Evolutionary conservation across 64 coral and sea anemone genomes (phyloP).

Genomic region (Cladopsammia gracilis): DNA sequence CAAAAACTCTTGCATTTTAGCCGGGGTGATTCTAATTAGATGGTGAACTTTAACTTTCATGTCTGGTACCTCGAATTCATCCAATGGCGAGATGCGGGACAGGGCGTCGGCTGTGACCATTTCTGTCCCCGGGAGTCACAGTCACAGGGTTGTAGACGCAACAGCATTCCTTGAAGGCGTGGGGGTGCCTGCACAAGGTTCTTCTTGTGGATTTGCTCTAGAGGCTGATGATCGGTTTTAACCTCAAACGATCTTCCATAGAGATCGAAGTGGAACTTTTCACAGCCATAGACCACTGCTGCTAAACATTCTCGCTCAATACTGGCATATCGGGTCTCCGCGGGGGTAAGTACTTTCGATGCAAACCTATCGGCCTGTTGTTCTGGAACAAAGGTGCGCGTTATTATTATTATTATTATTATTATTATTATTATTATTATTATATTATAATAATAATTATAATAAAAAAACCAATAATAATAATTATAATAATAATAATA

Average conservation of each 20-base stretch:
- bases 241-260: slow-evolving; percentile 29
- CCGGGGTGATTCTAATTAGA: background rate
- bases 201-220: too few relatives aligned
- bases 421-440: too few relatives aligned
- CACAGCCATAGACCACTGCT: too few relatives aligned
- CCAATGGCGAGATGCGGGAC: background rate
- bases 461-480: too few relatives aligned
- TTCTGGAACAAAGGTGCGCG: background rate
- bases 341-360: background rate
- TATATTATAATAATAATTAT: too few relatives aligned
- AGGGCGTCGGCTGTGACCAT: slow-evolving; percentile 13
- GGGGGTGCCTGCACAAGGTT: too few relatives aligned
- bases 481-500: too few relatives aligned
- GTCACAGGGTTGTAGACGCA: too few relatives aligned
- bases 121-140: background rate
- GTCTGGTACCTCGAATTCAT: slow-evolving; percentile 12
- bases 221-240: slow-evolving; percentile 35
- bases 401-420: too few relatives aligned
- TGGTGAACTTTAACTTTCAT: slow-evolving; percentile 12
- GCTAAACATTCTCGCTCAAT: too few relatives aligned
- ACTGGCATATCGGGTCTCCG: too few relatives aligned
- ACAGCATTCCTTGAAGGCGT: background rate
- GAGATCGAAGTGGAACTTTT: background rate
- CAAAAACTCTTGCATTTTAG: slow-evolving; percentile 42
- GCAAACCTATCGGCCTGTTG: background rate